phyloP scores from a whole-genome alignment of 2,797 vertebrate genomes.

The Echiichthys vipera region DNA sequence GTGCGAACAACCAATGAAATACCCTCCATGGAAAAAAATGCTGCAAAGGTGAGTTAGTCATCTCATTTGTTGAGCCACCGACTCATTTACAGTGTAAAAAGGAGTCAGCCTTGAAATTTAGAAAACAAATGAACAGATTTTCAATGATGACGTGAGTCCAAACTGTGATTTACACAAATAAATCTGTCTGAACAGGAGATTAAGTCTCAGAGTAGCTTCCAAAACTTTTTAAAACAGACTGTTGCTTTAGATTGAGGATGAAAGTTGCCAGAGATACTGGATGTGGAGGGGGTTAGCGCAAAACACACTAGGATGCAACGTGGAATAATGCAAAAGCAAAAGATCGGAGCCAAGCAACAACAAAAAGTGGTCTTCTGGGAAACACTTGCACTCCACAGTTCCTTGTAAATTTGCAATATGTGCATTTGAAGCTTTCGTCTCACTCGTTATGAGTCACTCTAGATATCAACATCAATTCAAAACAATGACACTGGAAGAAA shows the following conservation, averaged over 20 bases:
- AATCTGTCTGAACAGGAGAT: too few species aligned
- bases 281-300: too few species aligned
- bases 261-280: too few species aligned
- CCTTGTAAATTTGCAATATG: not conserved
- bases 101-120: not conserved
- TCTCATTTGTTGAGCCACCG: not conserved
- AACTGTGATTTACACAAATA: too few species aligned
- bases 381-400: not conserved
- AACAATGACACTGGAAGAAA: not conserved
- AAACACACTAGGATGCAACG: too few species aligned
- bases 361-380: not conserved
- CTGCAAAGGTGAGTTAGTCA: not conserved
- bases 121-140: not conserved
- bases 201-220: not conserved
- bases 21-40: not conserved
- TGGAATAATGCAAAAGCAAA: too few species aligned
- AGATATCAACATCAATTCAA: too few species aligned
- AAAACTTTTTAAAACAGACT: too few species aligned
- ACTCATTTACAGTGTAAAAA: not conserved
- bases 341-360: too few species aligned
- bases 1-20: not conserved
- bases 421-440: not conserved
- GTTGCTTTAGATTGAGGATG: too few species aligned
- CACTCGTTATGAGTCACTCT: not conserved
- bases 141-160: not conserved